These are phyloP conservation scores for Notospermus geniculatus DNA, from an alignment of 1,140 invertebrate genomes.

Conservation along the genomic window DNA sequence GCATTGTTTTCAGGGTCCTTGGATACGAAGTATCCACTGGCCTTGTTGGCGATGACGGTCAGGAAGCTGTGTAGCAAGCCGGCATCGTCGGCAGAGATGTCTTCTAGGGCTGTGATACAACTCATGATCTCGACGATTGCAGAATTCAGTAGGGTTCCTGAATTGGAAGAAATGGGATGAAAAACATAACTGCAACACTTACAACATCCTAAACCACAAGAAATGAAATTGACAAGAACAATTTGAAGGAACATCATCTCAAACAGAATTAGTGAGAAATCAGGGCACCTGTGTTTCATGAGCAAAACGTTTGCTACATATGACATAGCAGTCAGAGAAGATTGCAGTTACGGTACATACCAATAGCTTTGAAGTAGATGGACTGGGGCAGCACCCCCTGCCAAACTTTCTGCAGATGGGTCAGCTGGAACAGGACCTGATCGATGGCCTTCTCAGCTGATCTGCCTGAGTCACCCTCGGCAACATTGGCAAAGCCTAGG, in stretches of 20 bases:
- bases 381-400: conserved; percentile 69
- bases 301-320: too few species aligned
- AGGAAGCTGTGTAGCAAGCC: conserved; percentile 63
- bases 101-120: conserved; percentile 63
- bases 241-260: too few species aligned
- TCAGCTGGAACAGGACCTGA: conserved; percentile 79
- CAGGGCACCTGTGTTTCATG: too few species aligned
- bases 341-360: too few species aligned
- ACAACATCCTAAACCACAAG: too few species aligned
- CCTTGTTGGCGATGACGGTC: conserved; percentile 59
- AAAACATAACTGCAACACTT: too few species aligned
- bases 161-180: too few species aligned
- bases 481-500: conserved; percentile 46
- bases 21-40: conserved; percentile 61
- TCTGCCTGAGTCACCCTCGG: conserved; percentile 35
- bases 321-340: too few species aligned
- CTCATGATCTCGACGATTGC: conserved; percentile 64
- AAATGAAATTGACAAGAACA: too few species aligned
- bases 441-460: conserved; percentile 67
- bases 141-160: conserved; percentile 63
- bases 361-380: conserved; percentile 67
- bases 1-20: conserved; percentile 21
- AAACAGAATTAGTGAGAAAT: too few species aligned
- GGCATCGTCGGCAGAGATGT: conserved; percentile 67
- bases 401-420: conserved; percentile 84